Conservation (phyloP, 2,113 vertebrate species). For the Proterorhinus semilunaris region DNA sequence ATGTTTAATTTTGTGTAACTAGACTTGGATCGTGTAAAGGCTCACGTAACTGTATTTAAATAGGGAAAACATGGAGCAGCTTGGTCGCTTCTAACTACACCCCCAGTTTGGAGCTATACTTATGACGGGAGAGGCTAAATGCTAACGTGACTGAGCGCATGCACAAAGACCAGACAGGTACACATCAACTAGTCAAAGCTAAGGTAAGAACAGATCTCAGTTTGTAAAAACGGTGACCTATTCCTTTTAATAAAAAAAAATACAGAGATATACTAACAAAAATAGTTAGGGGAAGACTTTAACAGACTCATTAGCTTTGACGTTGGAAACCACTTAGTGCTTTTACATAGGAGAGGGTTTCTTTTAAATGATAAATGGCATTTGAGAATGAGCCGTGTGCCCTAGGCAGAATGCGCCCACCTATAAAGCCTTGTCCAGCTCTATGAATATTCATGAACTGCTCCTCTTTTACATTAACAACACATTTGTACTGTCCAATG, state of each 20-base stretch:
- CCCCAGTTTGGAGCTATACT: no score
- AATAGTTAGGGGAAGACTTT: neutral
- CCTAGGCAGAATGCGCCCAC: conserved; percentile 23
- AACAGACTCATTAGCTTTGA: conserved; percentile 2
- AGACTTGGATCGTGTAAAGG: no score
- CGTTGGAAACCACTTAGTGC: conserved; percentile 23
- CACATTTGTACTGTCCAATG: conserved; percentile 40
- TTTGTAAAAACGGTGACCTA: no score
- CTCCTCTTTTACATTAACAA: conserved; percentile 62
- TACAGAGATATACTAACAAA: neutral
- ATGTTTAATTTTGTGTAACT: no score
- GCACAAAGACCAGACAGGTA: no score
- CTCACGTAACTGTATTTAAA: no score
- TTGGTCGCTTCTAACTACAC: no score
- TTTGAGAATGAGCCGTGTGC: conserved; percentile 33
- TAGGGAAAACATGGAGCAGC: no score
- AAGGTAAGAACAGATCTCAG: no score
- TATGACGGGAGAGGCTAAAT: no score
- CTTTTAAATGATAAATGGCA: conserved; percentile 33
- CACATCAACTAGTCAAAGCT: no score
- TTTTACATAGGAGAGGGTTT: conserved; percentile 23
- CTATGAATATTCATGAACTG: conserved; percentile 65
- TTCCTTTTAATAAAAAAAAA: neutral
- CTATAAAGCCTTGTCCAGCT: conserved; percentile 35
- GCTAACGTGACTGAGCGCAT: no score